Conservation (phyloP, 1,140 invertebrate genomes). For the Stenopsyche tienmushanensis region DNA sequence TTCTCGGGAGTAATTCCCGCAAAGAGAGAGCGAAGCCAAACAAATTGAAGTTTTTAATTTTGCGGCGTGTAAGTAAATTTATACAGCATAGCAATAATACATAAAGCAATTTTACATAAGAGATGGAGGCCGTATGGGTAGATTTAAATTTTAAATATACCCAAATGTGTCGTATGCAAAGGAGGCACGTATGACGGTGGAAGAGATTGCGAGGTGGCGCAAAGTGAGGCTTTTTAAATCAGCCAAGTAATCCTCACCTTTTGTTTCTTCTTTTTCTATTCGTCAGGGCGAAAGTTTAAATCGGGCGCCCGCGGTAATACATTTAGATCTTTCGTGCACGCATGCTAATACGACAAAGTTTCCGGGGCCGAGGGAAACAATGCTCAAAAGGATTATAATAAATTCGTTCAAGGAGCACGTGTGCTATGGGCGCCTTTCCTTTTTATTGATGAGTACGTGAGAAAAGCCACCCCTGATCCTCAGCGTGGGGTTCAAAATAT, state of each 20-base stretch:
- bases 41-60: background rate
- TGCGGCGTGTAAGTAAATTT: background rate
- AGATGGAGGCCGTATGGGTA: conserved; percentile 11
- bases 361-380: conserved; percentile 28
- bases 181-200: conserved; percentile 4
- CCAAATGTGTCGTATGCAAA: conserved; percentile 24
- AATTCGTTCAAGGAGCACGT: conserved; percentile 23
- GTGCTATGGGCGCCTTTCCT: conserved; percentile 6
- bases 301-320: conserved; percentile 29
- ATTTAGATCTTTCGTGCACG: conserved; percentile 32
- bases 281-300: conserved; percentile 33
- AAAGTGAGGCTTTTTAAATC: conserved; percentile 27
- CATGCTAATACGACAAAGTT: conserved; percentile 33
- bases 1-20: background rate
- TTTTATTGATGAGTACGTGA: conserved; percentile 34
- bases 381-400: conserved; percentile 39
- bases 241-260: conserved; percentile 32
- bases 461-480: too few relatives aligned
- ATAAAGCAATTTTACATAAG: conserved; percentile 21
- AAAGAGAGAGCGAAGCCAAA: background rate
- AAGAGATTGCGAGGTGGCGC: conserved; percentile 1
- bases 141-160: conserved; percentile 39
- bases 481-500: too few relatives aligned
- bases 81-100: background rate
- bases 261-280: conserved; percentile 33